These are phyloP conservation scores for Julus scandinavius DNA, from an alignment of 2,888 invertebrate species.

Conservation along the genomic window DNA sequence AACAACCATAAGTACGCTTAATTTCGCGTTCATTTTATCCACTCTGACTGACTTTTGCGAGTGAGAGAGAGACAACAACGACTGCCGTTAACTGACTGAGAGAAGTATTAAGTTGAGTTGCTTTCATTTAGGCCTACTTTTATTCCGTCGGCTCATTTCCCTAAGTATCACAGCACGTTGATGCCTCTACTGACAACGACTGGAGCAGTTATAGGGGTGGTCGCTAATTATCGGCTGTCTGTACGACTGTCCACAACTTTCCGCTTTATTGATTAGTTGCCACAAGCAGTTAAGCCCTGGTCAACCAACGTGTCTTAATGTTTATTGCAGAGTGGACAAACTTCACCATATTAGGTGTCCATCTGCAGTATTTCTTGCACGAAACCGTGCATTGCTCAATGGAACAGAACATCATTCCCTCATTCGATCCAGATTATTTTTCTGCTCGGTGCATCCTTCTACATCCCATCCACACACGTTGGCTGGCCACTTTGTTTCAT, in stretches of 20 bases:
- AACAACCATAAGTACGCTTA: background rate
- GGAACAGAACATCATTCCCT: constrained; percentile 33
- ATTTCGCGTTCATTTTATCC: constrained; percentile 11
- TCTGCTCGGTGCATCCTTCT: background rate
- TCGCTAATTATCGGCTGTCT: constrained; percentile 42
- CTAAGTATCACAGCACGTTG: background rate
- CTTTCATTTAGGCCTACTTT: background rate
- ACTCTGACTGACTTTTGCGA: background rate
- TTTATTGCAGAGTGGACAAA: constrained; percentile 35
- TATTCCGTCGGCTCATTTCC: constrained; percentile 7
- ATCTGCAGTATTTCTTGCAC: constrained; percentile 32
- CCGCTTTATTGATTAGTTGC: constrained; percentile 30
- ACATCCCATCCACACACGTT: background rate
- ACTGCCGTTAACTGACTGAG: constrained; percentile 17
- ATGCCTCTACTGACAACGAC: constrained; percentile 9
- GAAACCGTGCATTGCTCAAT: background rate
- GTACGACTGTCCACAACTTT: constrained; percentile 35
- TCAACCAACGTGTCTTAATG: constrained; percentile 39
- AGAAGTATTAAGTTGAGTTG: constrained; percentile 35
- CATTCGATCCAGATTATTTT: constrained; percentile 42
- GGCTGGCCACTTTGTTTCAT: background rate
- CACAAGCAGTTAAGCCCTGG: constrained; percentile 35
- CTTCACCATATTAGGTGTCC: constrained; percentile 7
- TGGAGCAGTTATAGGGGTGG: background rate
- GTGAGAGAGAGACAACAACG: background rate